Base-by-base conservation (phyloP, 35 echinoderm and acorn worm species). In the Apostichopus parvimensis region DNA sequence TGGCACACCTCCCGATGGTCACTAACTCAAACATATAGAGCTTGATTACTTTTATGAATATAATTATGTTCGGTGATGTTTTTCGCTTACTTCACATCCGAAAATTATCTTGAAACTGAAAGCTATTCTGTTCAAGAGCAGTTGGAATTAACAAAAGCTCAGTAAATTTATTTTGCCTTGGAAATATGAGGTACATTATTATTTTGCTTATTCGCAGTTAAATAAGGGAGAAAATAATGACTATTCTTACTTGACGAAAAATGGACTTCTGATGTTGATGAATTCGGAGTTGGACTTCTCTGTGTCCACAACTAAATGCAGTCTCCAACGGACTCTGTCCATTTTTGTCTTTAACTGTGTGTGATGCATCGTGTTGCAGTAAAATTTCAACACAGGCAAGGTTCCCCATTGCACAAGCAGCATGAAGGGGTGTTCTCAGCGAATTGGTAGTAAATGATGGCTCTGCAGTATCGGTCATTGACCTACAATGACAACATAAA, bases 341-440 rank as follows among this genome's bases (percentile, higher is more conserved):
- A 21, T 90, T 55, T 22, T 77, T 65, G 59, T 98, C 96, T 77
- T 91, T 92, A 4, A 88, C 25, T 17, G 90, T 87, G 15, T 64
- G 59, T 8, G 91, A 87, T 5, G 93, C 96, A n/a, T 88, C 92
- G 58, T 77, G 82, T 34, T 95, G 93, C 9, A 98, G 92, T 10
- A 98, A 90, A 54, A 77, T 89, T 58, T 93, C 96, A 9, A 98
- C 77, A 61, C 96, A 98, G 5, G 94, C 92, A 24, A 64, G 55
- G 57, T 98, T 98, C 13, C 96, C 96, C 96, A 98, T 95, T 10
- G 96, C 96, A 77, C 96, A 98, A 24, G 96, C 96, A 13, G 91
- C 87, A 76, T 98, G 96, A 21, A 98, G 94, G 60, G 96, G 91
- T 14, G 96, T 98, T 5, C 96, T 87, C 9, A 92, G 91, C 1